Evolutionary conservation across 2,888 invertebrate species (phyloP).

Genomic region (Sepioteuthis lessoniana): DNA sequence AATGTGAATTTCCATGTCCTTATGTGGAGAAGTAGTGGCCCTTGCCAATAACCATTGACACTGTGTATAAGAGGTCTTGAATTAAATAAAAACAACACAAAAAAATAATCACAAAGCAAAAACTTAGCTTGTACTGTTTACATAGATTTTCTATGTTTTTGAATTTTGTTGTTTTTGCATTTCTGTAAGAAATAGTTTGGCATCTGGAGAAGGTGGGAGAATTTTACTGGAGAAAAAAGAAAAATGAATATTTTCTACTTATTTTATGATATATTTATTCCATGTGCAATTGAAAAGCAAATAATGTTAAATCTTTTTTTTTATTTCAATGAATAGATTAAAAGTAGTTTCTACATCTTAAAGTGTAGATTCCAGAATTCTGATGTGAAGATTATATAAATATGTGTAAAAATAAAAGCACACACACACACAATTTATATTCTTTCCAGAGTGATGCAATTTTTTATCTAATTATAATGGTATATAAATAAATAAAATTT

Average conservation of each 20-base stretch:
- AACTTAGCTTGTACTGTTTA: not conserved
- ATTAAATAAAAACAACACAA: not conserved
- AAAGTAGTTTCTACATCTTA: not conserved
- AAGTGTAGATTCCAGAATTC: not conserved
- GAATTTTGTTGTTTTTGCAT: too few species aligned
- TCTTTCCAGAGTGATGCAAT: too few species aligned
- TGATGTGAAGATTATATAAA: not conserved
- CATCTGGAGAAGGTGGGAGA: not conserved
- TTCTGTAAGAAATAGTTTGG: not conserved
- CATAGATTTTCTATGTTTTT: not conserved
- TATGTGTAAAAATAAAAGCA: too few species aligned
- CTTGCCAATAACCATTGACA: not conserved
- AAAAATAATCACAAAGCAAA: not conserved
- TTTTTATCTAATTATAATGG: too few species aligned
- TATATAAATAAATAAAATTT: too few species aligned
- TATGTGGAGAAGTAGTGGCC: not conserved
- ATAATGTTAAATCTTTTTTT: not conserved
- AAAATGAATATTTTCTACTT: not conserved
- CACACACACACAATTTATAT: too few species aligned
- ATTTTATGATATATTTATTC: not conserved
- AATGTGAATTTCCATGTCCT: constrained; percentile 17
- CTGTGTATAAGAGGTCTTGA: not conserved
- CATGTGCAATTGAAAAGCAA: not conserved
- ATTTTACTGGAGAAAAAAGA: not conserved
- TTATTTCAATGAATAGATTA: not conserved